Evolutionary conservation across 2,113 vertebrate species (phyloP), one percentile per base, ranked within the genome.

Genomic region (Scomber colias): DNA sequence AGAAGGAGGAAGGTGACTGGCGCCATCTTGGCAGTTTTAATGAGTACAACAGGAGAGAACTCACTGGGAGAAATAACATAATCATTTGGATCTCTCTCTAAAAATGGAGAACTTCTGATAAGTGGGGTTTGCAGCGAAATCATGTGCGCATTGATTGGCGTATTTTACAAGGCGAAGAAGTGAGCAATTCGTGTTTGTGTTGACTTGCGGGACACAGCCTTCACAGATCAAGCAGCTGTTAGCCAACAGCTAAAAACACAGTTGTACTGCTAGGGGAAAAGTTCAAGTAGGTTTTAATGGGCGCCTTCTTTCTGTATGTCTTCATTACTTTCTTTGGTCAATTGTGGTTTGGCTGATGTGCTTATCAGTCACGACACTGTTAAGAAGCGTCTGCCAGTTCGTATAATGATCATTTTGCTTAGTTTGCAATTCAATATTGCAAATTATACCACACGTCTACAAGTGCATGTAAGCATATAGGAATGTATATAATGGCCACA

Each of bases 11-110:
- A 91, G 92, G 24, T 27, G 24, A 27, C 24, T 27, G 24, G 87
- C 90, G 92, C 94, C 94, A 95, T 95, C 94, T 95, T 95, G 92
- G 85, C 88, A 90, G 89, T 90, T 93, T 95, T 93, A 93, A 94
- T 95, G 94, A 94, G 94, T 93, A 93, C 85, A 92, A 92, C 93
- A 92, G 84, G 92, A 89, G 84, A 82, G 83, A 79, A 91, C 79
- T 88, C 81, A 71, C 87, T 89, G 81, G 91, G 91, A 89, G 91
- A 87, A 87, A 89, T 93, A 57, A 92, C 92, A 55, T 93, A 89
- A 89, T 79, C 24, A 61, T 74, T 75, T 69, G 73, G n/a, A 45
- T 90, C 88, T 89, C 68, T 70, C 65, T 78, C 31, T 70, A 48
- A 48, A 46, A 14, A 63, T 75, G 65, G 17, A 24, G 31, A 35